Percentiles rank a stretch among this genome's conserved stretches.
Conservation (phyloP, 2,888 invertebrate species). For the Drymonia ruficornis region DNA sequence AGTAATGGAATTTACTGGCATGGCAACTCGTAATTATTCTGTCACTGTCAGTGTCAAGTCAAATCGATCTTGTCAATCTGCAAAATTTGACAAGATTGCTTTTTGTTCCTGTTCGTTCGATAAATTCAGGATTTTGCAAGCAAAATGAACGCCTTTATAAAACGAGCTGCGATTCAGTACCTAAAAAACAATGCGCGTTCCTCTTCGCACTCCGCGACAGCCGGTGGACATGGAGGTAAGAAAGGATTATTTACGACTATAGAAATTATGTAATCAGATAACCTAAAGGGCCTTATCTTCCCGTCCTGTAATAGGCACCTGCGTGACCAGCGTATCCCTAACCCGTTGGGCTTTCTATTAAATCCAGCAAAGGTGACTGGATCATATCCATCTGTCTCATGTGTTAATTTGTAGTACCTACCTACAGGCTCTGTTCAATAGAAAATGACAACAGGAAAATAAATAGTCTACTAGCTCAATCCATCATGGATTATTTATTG, state of each 20-base stretch:
- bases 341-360: too few species aligned
- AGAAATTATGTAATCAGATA: conserved; percentile 75
- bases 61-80: too few species aligned
- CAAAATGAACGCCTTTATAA: conserved; percentile 79
- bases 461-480: too few species aligned
- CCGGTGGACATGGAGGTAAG: conserved; percentile 78
- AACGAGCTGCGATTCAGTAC: conserved; percentile 73
- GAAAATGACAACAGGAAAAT: too few species aligned
- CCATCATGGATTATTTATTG: too few species aligned
- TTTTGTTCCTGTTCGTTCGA: conserved; percentile 9
- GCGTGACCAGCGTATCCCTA: too few species aligned
- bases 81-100: conserved; percentile 5
- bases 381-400: too few species aligned
- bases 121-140: not conserved
- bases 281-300: conserved; percentile 63
- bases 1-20: too few species aligned
- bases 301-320: conserved; percentile 2
- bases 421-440: too few species aligned
- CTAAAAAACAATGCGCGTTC: conserved; percentile 74
- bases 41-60: conserved; percentile 2
- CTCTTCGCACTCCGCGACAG: conserved; percentile 69
- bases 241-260: conserved; percentile 17
- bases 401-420: too few species aligned
- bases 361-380: too few species aligned
- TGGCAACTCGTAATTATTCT: too few species aligned